These are phyloP conservation scores for Archaeoteleia sp. DNA, from an alignment of 2,888 invertebrate species.

Conservation along the genomic window DNA sequence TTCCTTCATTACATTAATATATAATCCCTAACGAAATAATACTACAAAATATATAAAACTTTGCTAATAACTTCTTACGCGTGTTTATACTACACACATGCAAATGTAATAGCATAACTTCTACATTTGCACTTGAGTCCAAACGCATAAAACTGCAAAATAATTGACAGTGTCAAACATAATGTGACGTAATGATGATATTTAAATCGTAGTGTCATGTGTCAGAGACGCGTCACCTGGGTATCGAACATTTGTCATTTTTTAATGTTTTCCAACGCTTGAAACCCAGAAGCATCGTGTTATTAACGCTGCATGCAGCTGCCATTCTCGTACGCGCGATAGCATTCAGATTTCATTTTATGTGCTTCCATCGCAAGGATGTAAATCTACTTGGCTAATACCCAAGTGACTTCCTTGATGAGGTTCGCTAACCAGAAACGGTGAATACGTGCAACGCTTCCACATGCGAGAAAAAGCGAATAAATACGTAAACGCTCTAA, in stretches of 20 bases:
- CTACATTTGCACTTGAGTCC: too few relatives aligned
- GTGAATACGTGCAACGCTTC: conserved; percentile 35
- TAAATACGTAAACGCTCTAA: conserved; percentile 31
- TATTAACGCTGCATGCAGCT: conserved; percentile 52
- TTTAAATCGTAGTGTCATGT: conserved; percentile 23
- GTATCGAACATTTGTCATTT: conserved; percentile 16
- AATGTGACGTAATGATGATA: conserved; percentile 1
- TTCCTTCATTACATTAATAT: too few relatives aligned
- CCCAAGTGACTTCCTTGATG: conserved; percentile 53
- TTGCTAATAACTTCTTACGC: too few relatives aligned
- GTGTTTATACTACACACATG: too few relatives aligned
- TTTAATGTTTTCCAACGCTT: conserved; percentile 9
- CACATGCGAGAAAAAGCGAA: conserved; percentile 26
- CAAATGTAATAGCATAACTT: too few relatives aligned
- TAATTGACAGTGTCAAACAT: too few relatives aligned
- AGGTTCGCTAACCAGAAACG: conserved; percentile 41
- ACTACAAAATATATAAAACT: too few relatives aligned
- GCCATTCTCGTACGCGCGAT: conserved; percentile 48
- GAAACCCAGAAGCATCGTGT: conserved; percentile 30
- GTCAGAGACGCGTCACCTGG: conserved; percentile 32
- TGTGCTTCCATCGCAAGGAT: conserved; percentile 51
- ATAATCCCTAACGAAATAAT: too few relatives aligned
- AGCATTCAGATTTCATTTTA: conserved; percentile 60
- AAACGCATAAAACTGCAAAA: too few relatives aligned
- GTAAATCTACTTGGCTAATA: conserved; percentile 61